Evolutionary conservation across 1,140 invertebrate genomes (phyloP).

Genomic region (Drosophila sp.): DNA sequence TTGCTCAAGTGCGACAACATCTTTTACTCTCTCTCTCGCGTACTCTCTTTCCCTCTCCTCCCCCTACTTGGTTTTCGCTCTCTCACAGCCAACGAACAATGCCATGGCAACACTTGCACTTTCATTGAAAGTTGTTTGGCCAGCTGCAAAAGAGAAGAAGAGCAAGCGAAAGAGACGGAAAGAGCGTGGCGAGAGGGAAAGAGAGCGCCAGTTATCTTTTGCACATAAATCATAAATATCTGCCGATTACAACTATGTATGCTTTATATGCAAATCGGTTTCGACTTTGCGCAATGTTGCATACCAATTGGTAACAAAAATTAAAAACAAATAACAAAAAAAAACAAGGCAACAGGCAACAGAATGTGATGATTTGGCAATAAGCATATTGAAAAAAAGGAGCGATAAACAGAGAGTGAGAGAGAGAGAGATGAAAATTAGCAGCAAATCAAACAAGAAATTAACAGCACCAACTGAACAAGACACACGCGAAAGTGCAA

Average conservation of each 20-base stretch:
- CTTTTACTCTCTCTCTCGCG: slow-evolving; percentile 28
- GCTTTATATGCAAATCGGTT: slow-evolving; percentile 55
- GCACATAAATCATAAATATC: slow-evolving; percentile 22
- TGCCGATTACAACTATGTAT: slow-evolving; percentile 27
- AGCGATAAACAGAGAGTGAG: slow-evolving; percentile 21
- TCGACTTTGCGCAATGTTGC: slow-evolving; percentile 41
- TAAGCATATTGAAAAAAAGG: slow-evolving; percentile 27
- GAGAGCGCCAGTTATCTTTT: slow-evolving; percentile 26
- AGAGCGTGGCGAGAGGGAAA: slow-evolving; percentile 19
- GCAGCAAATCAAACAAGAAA: slow-evolving; percentile 34
- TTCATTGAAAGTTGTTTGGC: slow-evolving; percentile 72
- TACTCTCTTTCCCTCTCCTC: slow-evolving; percentile 11
- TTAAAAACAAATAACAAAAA: background rate
- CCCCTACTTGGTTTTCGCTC: background rate
- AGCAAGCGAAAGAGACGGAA: slow-evolving; percentile 19
- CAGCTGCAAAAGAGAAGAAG: slow-evolving; percentile 41
- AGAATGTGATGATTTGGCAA: slow-evolving; percentile 41
- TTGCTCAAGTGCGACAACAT: slow-evolving; percentile 57
- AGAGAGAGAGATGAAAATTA: slow-evolving; percentile 23
- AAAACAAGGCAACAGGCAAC: slow-evolving; percentile 17
- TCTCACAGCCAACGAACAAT: slow-evolving; percentile 54
- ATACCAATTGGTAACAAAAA: slow-evolving; percentile 42
- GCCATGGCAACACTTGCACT: slow-evolving; percentile 80
- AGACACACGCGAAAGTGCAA: slow-evolving; percentile 41
- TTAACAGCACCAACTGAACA: slow-evolving; percentile 31